Percentiles rank a stretch among this genome's conserved stretches.
Evolutionary conservation across 2,113 vertebrate genomes (phyloP).

Genomic region (Oryzias curvinotus): DNA sequence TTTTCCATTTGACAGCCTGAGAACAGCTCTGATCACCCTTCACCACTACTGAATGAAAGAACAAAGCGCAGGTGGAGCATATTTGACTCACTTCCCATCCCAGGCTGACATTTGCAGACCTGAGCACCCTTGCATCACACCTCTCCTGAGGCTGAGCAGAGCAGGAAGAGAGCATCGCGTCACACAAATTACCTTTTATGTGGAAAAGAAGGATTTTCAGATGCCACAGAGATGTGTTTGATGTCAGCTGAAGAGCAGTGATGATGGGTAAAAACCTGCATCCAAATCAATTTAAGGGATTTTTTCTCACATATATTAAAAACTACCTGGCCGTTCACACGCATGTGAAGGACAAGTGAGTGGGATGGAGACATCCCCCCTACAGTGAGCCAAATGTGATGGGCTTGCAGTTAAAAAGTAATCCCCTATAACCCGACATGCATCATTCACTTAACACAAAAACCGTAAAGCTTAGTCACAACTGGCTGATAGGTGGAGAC

Average conservation of each 20-base stretch:
- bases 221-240: slow-evolving; percentile 1
- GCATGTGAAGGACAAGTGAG: neutral
- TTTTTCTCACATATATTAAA: neutral
- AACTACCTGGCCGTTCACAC: neutral
- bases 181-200: neutral
- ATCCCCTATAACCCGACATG: too few relatives aligned
- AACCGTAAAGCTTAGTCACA: too few relatives aligned
- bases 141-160: neutral
- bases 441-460: too few relatives aligned
- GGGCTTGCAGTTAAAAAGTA: too few relatives aligned
- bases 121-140: neutral
- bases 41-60: neutral
- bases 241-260: neutral
- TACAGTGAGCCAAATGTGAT: too few relatives aligned
- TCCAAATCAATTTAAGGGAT: neutral
- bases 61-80: neutral
- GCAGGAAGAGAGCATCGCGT: neutral
- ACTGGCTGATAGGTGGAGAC: too few relatives aligned
- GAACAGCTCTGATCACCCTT: too few relatives aligned
- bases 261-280: neutral
- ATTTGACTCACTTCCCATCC: neutral
- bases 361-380: too few relatives aligned
- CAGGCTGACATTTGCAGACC: too few relatives aligned
- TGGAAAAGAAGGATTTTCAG: slow-evolving; percentile 5
- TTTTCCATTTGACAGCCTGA: too few relatives aligned